A percentile compares a stretch with the other conserved stretches of the same genome.
phyloP scores from a whole-genome alignment of 1,140 invertebrate species.

The Charaxes varanes region DNA sequence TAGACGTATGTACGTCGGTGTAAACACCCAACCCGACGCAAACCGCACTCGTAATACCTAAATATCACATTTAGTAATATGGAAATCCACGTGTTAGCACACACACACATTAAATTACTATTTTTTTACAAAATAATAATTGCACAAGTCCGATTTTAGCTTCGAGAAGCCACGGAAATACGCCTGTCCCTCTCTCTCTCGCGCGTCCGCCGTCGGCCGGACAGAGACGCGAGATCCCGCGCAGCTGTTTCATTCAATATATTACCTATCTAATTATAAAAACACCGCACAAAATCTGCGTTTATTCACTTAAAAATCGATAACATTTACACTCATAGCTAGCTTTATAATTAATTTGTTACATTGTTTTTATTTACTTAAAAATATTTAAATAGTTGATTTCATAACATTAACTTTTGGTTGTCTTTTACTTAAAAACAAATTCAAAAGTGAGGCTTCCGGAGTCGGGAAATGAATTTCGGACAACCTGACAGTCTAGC shows the following conservation, averaged over 20 bases:
- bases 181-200: constrained; percentile 24
- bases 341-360: constrained; percentile 73
- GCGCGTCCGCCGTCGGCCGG: constrained; percentile 25
- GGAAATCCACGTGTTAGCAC: constrained; percentile 68
- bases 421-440: constrained; percentile 70
- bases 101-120: constrained; percentile 67
- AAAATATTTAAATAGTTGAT: constrained; percentile 72
- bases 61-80: constrained; percentile 74
- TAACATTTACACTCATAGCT: constrained; percentile 74
- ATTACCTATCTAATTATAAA: constrained; percentile 75
- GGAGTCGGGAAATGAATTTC: constrained; percentile 45
- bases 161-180: constrained; percentile 35
- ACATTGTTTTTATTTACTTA: constrained; percentile 69
- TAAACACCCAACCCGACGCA: constrained; percentile 42
- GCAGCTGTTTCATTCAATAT: constrained; percentile 70
- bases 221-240: constrained; percentile 43
- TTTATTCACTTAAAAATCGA: constrained; percentile 70
- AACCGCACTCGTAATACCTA: constrained; percentile 69
- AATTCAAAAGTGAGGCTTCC: constrained; percentile 61
- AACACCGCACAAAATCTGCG: constrained; percentile 71
- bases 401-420: constrained; percentile 73
- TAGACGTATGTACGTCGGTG: constrained; percentile 62
- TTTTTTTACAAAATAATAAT: constrained; percentile 73
- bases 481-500: constrained; percentile 40
- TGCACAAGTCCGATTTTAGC: constrained; percentile 63